A percentile compares a stretch with the other conserved stretches of the same genome.
Evolutionary conservation across 1,140 invertebrate species (phyloP).

Genomic region (Drosophila melanogaster): DNA sequence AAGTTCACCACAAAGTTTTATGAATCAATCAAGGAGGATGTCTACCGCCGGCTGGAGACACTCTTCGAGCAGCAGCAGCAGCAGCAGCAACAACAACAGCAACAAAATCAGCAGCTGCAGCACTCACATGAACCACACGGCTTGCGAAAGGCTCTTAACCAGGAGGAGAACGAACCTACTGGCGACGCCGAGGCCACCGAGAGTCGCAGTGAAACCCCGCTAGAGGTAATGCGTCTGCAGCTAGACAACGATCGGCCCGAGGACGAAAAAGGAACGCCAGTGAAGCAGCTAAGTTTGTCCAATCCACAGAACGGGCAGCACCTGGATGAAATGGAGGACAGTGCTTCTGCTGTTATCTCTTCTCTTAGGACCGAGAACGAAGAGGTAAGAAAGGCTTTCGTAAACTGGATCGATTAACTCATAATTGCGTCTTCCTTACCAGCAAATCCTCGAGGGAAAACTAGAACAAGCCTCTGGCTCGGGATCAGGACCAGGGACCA

Average conservation of each 20-base stretch:
- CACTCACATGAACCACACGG: constrained; percentile 82
- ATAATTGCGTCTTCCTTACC: constrained; percentile 18
- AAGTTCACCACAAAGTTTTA: constrained; percentile 87
- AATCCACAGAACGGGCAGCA: constrained; percentile 17
- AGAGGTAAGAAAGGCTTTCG: constrained; percentile 44
- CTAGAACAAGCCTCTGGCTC: constrained; percentile 19
- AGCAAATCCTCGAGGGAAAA: constrained; percentile 50
- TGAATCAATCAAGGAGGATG: constrained; percentile 88
- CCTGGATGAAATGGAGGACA: constrained; percentile 24
- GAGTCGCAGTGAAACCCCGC: constrained; percentile 60
- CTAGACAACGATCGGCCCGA: constrained; percentile 63
- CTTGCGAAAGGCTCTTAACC: constrained; percentile 57
- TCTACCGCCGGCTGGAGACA: constrained; percentile 89
- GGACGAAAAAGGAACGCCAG: constrained; percentile 51
- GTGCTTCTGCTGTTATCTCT: constrained; percentile 5
- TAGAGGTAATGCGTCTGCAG: constrained; percentile 26
- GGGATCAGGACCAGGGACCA: constrained; percentile 8
- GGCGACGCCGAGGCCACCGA: constrained; percentile 56
- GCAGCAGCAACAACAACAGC: constrained; percentile 86
- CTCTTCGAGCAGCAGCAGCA: constrained; percentile 89
- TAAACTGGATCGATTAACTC: neutral
- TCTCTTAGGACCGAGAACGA: constrained; percentile 24
- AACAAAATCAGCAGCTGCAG: constrained; percentile 34
- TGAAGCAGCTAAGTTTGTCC: constrained; percentile 10
- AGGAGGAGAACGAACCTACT: constrained; percentile 21